A percentile compares a stretch with the other conserved stretches of the same genome.
These are phyloP conservation scores for Pandemis cinnamomeana DNA, from an alignment of 2,888 invertebrate genomes.

Conservation along the genomic window DNA sequence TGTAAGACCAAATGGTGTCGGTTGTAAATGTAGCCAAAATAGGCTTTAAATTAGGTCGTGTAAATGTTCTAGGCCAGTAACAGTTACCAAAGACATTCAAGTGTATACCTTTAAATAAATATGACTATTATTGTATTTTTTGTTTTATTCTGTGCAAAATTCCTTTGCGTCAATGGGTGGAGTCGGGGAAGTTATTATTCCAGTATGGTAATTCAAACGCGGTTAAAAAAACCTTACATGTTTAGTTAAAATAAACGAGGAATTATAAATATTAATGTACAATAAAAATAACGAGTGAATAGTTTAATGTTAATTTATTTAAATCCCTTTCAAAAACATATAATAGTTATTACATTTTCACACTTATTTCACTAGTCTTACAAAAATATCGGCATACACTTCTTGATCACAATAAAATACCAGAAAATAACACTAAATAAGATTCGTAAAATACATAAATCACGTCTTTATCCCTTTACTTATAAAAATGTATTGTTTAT, in stretches of 20 bases:
- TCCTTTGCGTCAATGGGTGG: no score
- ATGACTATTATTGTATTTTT: slow-evolving; percentile 44
- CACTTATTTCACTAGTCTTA: neutral
- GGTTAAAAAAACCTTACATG: no score
- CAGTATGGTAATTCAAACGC: no score
- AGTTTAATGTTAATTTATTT: neutral
- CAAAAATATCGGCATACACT: slow-evolving; percentile 13
- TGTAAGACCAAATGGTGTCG: slow-evolving; percentile 30
- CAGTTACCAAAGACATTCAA: slow-evolving; percentile 50
- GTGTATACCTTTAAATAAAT: slow-evolving; percentile 56
- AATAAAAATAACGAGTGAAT: neutral
- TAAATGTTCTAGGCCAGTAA: slow-evolving; percentile 53
- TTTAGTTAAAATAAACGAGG: no score
- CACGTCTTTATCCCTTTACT: no score
- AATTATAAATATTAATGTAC: no score
- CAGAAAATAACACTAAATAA: neutral
- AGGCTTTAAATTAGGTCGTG: slow-evolving; percentile 44
- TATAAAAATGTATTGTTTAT: no score
- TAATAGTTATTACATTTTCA: neutral
- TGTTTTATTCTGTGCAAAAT: neutral
- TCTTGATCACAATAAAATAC: slow-evolving; percentile 14
- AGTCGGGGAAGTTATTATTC: no score
- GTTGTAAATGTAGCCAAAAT: slow-evolving; percentile 38
- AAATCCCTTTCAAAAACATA: slow-evolving; percentile 18
- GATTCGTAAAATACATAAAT: no score